These are phyloP conservation scores for Solenopsis invicta DNA, from an alignment of 1,140 invertebrate species.

Conservation along the genomic window DNA sequence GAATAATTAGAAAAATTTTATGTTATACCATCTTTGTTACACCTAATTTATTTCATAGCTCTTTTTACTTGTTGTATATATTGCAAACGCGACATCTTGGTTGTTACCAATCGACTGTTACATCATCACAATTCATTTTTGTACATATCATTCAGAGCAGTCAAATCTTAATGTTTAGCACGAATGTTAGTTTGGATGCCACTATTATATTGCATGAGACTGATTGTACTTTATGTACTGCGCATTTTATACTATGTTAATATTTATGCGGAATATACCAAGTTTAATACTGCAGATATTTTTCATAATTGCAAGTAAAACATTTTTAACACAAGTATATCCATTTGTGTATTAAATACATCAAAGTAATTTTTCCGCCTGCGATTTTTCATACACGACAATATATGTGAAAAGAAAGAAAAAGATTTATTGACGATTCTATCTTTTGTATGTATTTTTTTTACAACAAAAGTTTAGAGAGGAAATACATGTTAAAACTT, in stretches of 20 bases:
- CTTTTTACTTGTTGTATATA: conserved; percentile 20
- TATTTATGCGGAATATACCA: neutral
- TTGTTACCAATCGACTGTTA: neutral
- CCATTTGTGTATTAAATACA: neutral
- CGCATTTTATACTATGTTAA: neutral
- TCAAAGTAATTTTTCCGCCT: neutral
- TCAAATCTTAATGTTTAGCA: neutral
- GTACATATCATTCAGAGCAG: neutral
- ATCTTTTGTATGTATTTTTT: neutral
- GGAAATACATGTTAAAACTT: neutral
- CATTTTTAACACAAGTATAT: neutral
- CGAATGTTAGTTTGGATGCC: neutral
- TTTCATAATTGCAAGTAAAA: neutral
- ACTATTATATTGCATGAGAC: neutral
- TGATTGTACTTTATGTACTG: conserved; percentile 6
- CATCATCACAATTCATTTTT: neutral
- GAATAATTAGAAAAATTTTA: conserved; percentile 23
- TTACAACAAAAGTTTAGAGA: neutral
- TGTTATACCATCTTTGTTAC: neutral
- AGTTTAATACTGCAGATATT: neutral
- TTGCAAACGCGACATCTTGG: neutral
- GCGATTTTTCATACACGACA: neutral
- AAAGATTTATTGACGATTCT: neutral
- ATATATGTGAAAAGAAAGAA: neutral
- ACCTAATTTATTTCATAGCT: conserved; percentile 35